Base-by-base conservation (phyloP, 1,140 invertebrate species). In the Cataglyphis hispanica region DNA sequence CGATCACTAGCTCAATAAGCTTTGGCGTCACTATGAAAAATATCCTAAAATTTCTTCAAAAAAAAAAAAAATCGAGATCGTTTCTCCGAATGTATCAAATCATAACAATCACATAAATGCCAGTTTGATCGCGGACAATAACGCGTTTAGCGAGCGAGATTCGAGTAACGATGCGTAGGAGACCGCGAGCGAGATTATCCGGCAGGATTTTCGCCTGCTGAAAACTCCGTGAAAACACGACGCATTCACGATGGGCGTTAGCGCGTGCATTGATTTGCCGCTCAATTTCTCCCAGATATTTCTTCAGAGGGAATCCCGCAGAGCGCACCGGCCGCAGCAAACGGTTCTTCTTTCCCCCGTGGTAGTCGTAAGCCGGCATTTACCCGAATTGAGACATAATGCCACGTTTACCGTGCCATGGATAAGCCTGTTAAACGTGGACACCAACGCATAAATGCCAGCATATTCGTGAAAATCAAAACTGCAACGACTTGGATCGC, bases 271-370 rank as follows among this genome's bases (percentile, higher is more conserved):
- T 84, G 81, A 89, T 91, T 91, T 91, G 34, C 70, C 90, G 90
- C 90, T 91, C 90, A 91, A 91, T 91, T 91, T 91, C 90, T 61
- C 11, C 63, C 83, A 58, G 88, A 90, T 89, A 90, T 90, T 86
- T 67, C 76, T 74, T 78, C 53, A 53, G 27, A 53, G 60, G 75
- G 46, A 72, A 87, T 88, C 78, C 76, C 34, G 60, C 70, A 53
- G 58, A 34, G 64, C 85, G 64, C 85, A 84, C 69, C 60, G 46
- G 76, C 83, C 19, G 60, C 64, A 70, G 31, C 72, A 6, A 34
- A 34, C 25, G 37, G 31, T 16, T 64, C 34, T 37, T 83, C 46
- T 61, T 60, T n/a, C 43, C 27, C 46, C n/a, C 50, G 43, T 78
- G 61, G 76, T 50, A 67, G 76, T 67, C 19, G 46, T 87, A 90